Conservation (phyloP, 92 coral and sea anemone species). For the Chrysogorgia sp. region DNA sequence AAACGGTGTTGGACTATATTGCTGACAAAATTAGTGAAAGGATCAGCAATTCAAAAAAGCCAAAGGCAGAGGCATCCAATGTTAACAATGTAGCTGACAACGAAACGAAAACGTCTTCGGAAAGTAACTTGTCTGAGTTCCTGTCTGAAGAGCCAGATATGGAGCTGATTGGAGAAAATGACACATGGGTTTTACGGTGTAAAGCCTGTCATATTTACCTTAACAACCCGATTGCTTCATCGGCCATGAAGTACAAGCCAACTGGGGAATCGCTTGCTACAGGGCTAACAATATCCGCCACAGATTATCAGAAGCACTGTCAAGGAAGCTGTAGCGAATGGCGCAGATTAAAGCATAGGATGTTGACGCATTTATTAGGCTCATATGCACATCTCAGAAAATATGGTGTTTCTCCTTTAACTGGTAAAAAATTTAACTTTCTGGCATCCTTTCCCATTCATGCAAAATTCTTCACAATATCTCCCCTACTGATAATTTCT, state of each 20-base stretch:
- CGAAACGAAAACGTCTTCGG: slow-evolving; percentile 4
- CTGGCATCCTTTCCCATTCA: too few relatives aligned
- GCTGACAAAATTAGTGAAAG: slow-evolving; percentile 30
- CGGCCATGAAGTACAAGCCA: slow-evolving; percentile 27
- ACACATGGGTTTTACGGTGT: slow-evolving; percentile 30
- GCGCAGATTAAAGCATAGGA: slow-evolving; percentile 7
- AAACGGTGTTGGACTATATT: slow-evolving; percentile 7
- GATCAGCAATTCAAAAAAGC: background rate
- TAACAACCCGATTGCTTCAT: slow-evolving; percentile 28
- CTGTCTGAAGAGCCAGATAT: slow-evolving; percentile 27
- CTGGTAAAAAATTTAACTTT: too few relatives aligned
- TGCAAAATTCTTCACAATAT: too few relatives aligned
- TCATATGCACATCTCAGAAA: too few relatives aligned
- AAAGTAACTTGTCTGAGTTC: slow-evolving; percentile 23
- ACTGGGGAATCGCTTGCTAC: slow-evolving; percentile 28
- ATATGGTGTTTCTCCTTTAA: too few relatives aligned
- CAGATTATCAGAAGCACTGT: slow-evolving; percentile 13
- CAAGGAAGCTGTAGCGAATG: background rate
- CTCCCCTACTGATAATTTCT: too few relatives aligned
- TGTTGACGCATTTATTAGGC: slow-evolving; percentile 2
- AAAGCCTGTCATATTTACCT: slow-evolving; percentile 22
- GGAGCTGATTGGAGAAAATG: slow-evolving; percentile 37
- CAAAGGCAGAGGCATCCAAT: background rate
- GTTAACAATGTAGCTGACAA: slow-evolving; percentile 16
- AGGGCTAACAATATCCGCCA: slow-evolving; percentile 21